Evolutionary conservation across 1,140 invertebrate genomes (phyloP).

Genomic region (Eumeta japonica): DNA sequence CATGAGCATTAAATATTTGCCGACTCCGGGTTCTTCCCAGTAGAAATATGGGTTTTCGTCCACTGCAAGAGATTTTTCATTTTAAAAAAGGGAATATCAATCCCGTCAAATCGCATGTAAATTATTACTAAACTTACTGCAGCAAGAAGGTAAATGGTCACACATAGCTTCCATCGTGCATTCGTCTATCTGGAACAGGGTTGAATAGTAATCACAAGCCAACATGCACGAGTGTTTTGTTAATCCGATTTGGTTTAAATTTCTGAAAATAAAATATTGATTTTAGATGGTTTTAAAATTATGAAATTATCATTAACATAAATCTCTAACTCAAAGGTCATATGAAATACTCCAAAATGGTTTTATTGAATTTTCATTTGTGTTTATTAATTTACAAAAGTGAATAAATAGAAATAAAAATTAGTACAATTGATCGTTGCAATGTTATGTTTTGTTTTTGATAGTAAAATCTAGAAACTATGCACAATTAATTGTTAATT

Average conservation of each 20-base stretch:
- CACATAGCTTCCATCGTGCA: slow-evolving; percentile 36
- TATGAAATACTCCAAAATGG: no score
- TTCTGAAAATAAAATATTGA: slow-evolving; percentile 19
- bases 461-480: no score
- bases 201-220: slow-evolving; percentile 22
- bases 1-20: slow-evolving; percentile 46
- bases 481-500: no score
- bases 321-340: no score
- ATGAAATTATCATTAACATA: no score
- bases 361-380: no score
- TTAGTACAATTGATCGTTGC: no score
- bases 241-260: slow-evolving; percentile 28
- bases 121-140: slow-evolving; percentile 21
- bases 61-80: slow-evolving; percentile 51
- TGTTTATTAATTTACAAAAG: no score
- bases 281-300: no score
- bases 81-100: no score
- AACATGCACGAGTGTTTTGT: slow-evolving; percentile 24
- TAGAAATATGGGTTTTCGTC: slow-evolving; percentile 45
- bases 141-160: slow-evolving; percentile 18
- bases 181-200: slow-evolving; percentile 21
- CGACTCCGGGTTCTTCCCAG: slow-evolving; percentile 53
- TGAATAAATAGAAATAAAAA: no score
- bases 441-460: no score
- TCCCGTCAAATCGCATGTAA: slow-evolving; percentile 1